Conservation (phyloP, 2,797 vertebrate genomes). For the Enteromius viviparus region DNA sequence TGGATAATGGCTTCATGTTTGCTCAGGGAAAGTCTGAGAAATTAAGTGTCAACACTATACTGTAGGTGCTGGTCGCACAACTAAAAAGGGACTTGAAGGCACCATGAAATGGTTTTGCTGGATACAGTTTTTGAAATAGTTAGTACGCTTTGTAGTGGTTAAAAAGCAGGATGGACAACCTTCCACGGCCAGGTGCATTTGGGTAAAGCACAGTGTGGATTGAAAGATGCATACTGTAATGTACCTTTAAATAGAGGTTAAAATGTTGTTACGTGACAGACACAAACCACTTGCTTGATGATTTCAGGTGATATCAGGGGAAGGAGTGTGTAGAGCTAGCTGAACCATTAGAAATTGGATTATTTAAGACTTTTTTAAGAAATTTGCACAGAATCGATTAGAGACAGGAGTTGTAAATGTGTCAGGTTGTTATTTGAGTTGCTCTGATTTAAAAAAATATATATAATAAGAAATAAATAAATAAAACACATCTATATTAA, state of each 20-base stretch:
- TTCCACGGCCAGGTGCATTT: not conserved
- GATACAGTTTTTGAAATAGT: not conserved
- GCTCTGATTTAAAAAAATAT: not conserved
- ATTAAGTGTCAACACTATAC: constrained; percentile 40
- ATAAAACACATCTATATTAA: not conserved
- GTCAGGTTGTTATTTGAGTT: not conserved
- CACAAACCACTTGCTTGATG: not conserved
- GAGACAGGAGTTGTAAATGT: not conserved
- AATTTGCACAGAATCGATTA: not conserved
- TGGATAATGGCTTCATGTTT: constrained; percentile 12
- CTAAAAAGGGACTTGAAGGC: constrained; percentile 5
- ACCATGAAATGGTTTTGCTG: not conserved
- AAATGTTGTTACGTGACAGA: not conserved
- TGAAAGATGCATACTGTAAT: not conserved
- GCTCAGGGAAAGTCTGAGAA: constrained; percentile 1
- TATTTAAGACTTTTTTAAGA: not conserved
- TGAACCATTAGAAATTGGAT: not conserved
- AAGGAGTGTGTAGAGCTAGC: not conserved
- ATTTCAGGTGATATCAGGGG: not conserved
- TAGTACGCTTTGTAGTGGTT: not conserved
- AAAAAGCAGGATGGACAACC: not conserved
- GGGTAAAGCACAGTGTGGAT: not conserved
- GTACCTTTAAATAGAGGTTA: not conserved
- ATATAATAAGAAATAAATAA: too few relatives aligned
- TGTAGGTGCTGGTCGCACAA: constrained; percentile 4